These are phyloP conservation scores for Drosophila hydei DNA, from an alignment of 1,140 invertebrate species.

Conservation along the genomic window DNA sequence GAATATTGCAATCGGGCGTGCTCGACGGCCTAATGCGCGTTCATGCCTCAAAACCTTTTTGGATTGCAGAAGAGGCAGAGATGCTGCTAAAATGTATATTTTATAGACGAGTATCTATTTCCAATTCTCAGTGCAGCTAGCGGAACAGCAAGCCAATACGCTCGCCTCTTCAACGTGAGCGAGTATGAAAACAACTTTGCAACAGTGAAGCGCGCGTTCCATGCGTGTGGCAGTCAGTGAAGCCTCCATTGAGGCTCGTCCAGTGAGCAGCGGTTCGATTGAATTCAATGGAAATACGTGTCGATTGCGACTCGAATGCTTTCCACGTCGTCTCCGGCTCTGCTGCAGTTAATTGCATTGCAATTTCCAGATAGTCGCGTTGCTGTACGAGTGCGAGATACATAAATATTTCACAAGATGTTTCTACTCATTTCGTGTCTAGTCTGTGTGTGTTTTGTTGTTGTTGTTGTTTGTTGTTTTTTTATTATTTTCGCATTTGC, in stretches of 20 bases:
- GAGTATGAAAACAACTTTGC: not conserved
- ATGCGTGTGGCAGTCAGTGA: slow-evolving; percentile 1
- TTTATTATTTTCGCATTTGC: slow-evolving; percentile 30
- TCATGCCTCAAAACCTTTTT: too few relatives aligned
- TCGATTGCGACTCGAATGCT: slow-evolving; percentile 27
- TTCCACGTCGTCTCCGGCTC: slow-evolving; percentile 4
- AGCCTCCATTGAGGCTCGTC: slow-evolving; percentile 14
- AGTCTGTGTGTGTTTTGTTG: not conserved
- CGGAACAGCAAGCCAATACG: too few relatives aligned
- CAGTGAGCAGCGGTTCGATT: slow-evolving; percentile 11
- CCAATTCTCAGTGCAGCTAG: too few relatives aligned
- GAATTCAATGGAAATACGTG: slow-evolving; percentile 23
- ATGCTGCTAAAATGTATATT: too few relatives aligned
- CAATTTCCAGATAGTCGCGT: slow-evolving; percentile 18
- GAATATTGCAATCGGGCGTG: too few relatives aligned
- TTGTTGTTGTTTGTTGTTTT: not conserved
- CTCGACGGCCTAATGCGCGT: too few relatives aligned
- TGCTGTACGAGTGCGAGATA: not conserved
- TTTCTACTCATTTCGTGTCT: not conserved
- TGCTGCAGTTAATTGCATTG: slow-evolving; percentile 17
- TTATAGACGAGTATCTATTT: too few relatives aligned
- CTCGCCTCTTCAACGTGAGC: too few relatives aligned
- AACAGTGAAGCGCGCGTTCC: not conserved
- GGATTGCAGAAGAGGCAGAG: too few relatives aligned
- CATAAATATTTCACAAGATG: slow-evolving; percentile 1